Conservation (phyloP, 2,797 vertebrate genomes). For the Scomberomorus guttatus region DNA sequence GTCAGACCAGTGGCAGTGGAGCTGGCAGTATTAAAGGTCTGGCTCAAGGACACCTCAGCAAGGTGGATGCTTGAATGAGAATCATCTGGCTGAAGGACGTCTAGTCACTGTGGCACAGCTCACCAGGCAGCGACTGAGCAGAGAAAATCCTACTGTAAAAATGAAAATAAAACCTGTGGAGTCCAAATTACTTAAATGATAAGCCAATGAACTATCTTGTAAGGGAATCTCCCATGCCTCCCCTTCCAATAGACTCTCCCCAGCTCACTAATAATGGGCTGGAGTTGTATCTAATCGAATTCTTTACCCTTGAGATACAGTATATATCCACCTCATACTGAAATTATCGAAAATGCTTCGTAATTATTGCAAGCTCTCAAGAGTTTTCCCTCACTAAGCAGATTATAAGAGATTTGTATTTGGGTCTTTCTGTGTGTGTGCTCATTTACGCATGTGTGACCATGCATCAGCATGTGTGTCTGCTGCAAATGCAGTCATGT, state of each 20-base stretch:
- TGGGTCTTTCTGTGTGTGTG: background rate
- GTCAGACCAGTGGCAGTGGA: conserved; percentile 5
- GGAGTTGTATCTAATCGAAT: conserved; percentile 58
- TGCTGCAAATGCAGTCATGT: background rate
- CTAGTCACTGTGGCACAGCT: background rate
- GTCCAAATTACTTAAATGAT: conserved; percentile 45
- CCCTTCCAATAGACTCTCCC: conserved; percentile 10
- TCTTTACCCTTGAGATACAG: conserved; percentile 41
- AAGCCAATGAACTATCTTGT: conserved; percentile 44
- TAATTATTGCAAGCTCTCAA: conserved; percentile 48
- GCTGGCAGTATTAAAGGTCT: conserved; percentile 32
- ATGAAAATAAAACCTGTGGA: conserved; percentile 27
- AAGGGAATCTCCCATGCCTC: conserved; percentile 4
- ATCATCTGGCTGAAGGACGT: conserved; percentile 23
- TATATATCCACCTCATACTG: conserved; percentile 38
- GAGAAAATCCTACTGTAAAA: conserved; percentile 28
- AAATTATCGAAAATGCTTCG: conserved; percentile 54
- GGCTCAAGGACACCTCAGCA: conserved; percentile 26
- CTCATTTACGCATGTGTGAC: background rate
- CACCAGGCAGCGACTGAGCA: conserved; percentile 10
- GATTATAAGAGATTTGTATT: conserved; percentile 42
- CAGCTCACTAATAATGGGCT: conserved; percentile 45
- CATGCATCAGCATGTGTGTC: conserved; percentile 3
- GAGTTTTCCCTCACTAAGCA: conserved; percentile 48
- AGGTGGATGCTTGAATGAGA: conserved; percentile 26